Evolutionary conservation across 2,888 invertebrate species (phyloP).

Genomic region (Patella pellucida): DNA sequence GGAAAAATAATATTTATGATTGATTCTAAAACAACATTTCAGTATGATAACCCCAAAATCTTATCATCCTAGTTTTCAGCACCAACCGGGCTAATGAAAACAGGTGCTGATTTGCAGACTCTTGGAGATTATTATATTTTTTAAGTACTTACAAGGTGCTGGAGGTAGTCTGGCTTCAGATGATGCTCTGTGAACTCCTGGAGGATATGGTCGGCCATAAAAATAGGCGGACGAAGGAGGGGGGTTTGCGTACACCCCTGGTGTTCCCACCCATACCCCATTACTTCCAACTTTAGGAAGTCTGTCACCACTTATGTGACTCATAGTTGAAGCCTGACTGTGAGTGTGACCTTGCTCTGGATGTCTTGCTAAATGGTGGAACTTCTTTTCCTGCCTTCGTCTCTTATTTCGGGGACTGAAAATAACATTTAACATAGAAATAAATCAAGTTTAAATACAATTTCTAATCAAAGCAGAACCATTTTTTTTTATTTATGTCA

Average conservation of each 20-base stretch:
- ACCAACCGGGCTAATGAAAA: no score
- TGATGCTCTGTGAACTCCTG: neutral
- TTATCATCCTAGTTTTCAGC: no score
- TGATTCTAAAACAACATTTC: no score
- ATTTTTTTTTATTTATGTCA: no score
- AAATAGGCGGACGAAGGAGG: slow-evolving; percentile 45
- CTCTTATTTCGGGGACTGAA: slow-evolving; percentile 25
- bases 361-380: slow-evolving; percentile 18
- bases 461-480: no score
- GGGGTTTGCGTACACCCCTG: slow-evolving; percentile 44
- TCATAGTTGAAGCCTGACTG: slow-evolving; percentile 37
- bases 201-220: slow-evolving; percentile 26
- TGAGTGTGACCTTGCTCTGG: slow-evolving; percentile 30
- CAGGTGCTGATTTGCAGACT: no score
- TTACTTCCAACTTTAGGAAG: slow-evolving; percentile 50
- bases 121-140: no score
- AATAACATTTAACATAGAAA: neutral
- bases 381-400: slow-evolving; percentile 28
- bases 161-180: no score
- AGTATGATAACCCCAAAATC: no score
- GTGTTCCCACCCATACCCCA: slow-evolving; percentile 54
- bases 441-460: no score
- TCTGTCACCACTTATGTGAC: slow-evolving; percentile 21
- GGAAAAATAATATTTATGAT: no score
- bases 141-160: no score